Evolutionary conservation across 1,140 invertebrate genomes (phyloP).

Genomic region (Drosophila pectinifera): DNA sequence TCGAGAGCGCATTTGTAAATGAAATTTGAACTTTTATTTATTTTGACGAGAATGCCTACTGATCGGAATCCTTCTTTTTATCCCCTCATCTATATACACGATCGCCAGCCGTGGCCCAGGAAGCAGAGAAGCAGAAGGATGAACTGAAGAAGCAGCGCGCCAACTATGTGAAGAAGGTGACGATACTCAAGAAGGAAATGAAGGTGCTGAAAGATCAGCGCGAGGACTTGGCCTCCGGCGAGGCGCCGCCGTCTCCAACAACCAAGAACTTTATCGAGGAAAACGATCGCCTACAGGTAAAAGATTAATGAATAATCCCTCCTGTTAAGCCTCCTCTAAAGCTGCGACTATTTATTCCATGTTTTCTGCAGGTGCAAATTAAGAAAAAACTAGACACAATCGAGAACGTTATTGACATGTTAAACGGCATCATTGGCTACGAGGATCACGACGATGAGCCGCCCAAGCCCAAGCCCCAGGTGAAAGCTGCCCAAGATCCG

Average conservation of each 20-base stretch:
- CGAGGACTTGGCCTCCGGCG: conserved; percentile 87
- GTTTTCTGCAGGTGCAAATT: conserved; percentile 89
- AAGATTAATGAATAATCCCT: not conserved
- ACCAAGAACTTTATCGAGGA: conserved; percentile 90
- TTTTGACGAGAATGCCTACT: conserved; percentile 37
- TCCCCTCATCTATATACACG: conserved; percentile 34
- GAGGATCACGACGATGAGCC: conserved; percentile 67
- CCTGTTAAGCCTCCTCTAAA: no score
- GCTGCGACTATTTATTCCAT: not conserved
- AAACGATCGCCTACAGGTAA: conserved; percentile 92
- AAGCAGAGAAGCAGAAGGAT: conserved; percentile 92
- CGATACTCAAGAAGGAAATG: conserved; percentile 90
- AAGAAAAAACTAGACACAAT: conserved; percentile 93
- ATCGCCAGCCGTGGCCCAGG: conserved; percentile 90
- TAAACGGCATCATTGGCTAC: conserved; percentile 89
- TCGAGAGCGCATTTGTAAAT: conserved; percentile 81
- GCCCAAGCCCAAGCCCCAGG: conserved; percentile 26
- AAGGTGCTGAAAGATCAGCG: conserved; percentile 91
- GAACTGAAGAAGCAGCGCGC: conserved; percentile 91
- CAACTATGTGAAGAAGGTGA: conserved; percentile 90
- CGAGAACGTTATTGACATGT: conserved; percentile 93
- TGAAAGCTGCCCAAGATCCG: conserved; percentile 26
- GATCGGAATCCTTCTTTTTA: conserved; percentile 49
- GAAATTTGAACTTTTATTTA: conserved; percentile 74
- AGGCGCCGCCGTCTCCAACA: conserved; percentile 87